Conservation (phyloP, 2,888 invertebrate species). For the Carcina quercana region DNA sequence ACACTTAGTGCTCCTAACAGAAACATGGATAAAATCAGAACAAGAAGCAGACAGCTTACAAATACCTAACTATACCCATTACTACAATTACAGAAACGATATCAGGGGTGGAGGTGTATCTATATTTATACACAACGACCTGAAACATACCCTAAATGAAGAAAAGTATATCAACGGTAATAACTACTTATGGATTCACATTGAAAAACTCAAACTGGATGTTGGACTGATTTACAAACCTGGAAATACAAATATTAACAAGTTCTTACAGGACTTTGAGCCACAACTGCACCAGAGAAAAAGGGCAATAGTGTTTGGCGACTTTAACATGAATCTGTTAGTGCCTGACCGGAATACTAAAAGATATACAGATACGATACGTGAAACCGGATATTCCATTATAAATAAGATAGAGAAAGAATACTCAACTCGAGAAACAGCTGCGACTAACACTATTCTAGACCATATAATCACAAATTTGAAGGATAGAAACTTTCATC, state of each 20-base stretch:
- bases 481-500: not conserved
- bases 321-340: constrained; percentile 7
- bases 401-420: constrained; percentile 12
- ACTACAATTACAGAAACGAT: constrained; percentile 16
- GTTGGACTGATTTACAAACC: constrained; percentile 12
- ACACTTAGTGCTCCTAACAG: not conserved
- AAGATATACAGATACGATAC: constrained; percentile 9
- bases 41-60: constrained; percentile 3
- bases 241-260: constrained; percentile 1
- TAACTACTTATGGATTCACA: constrained; percentile 16
- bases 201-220: constrained; percentile 14
- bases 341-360: not conserved
- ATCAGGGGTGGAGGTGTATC: constrained; percentile 20
- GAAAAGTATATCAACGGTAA: constrained; percentile 13
- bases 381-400: constrained; percentile 6
- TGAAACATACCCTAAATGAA: constrained; percentile 16
- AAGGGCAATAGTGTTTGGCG: constrained; percentile 9
- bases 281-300: constrained; percentile 2
- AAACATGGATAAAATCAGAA: constrained; percentile 13
- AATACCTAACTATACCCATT: constrained; percentile 16
- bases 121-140: constrained; percentile 16
- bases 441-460: not conserved
- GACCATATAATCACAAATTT: not conserved
- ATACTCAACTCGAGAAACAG: not conserved
- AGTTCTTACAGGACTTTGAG: constrained; percentile 5